Base-by-base conservation (phyloP, 1,140 invertebrate genomes). In the Acromyrmex echinatior region DNA sequence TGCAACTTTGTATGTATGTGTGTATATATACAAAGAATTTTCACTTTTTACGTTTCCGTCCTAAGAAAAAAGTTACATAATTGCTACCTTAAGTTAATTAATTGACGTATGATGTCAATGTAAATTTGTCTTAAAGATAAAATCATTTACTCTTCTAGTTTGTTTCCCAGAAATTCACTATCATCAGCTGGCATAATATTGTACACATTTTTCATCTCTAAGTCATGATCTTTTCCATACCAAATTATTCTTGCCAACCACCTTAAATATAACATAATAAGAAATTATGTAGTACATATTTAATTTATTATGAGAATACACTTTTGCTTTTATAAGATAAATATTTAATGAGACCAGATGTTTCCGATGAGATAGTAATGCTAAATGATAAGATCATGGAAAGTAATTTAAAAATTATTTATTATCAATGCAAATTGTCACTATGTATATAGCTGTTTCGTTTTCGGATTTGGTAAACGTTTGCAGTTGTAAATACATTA, bases 131-230 rank as follows among this genome's bases (percentile, higher is more conserved):
- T 73, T 71, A 58, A 74, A 51, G 31, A 45, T 60, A 78, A 45
- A 31, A 74, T 60, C 31, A 87, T 81, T 95, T 95, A 97, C 97
- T 95, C 96, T 96, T 97, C 96, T 9, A 97, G 93, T 68, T 94
- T 94, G 91, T 97, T 95, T n/a, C 96, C 97, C 21, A 97, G 94
- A 79, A 93, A 94, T 87, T 96, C 95, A n/a, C 96, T 97, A 16
- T 95, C 93, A 90, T 97, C 96, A 76, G 89, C 92, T 71, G 96
- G 96, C 87, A 97, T 95, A 10, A 96, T 95, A 88, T 96, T 96
- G 12, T 94, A 93, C 7, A 95, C 76, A 90, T 95, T 91, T 87
- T 93, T 93, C 5, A 91, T 49, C 63, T 94, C 92, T 39, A 95
- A 87, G 85, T 94, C 90, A 79, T 94, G 90, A 7, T 87, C 80